phyloP scores from a whole-genome alignment of 2,113 vertebrate species.

The Eurystomus gularis region DNA sequence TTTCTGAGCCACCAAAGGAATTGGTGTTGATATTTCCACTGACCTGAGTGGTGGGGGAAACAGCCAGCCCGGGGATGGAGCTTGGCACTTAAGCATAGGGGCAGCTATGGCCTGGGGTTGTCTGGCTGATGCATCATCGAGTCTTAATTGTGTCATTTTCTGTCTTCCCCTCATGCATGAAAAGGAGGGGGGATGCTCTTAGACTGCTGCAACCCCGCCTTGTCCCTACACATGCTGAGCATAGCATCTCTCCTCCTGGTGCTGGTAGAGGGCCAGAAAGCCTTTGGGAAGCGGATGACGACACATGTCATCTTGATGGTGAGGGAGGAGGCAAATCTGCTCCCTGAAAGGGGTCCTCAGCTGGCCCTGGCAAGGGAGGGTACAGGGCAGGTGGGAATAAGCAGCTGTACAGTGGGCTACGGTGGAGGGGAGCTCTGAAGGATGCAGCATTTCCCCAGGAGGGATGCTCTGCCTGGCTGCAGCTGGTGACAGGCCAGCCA shows the following conservation, averaged over 20 bases:
- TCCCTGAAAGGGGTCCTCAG: background rate
- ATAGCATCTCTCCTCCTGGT: background rate
- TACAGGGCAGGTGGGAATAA: background rate
- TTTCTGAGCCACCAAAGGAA: background rate
- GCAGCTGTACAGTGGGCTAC: rapidly evolving
- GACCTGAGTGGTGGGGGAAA: background rate
- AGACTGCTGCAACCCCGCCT: background rate
- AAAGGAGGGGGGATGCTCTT: background rate
- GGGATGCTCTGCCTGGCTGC: background rate
- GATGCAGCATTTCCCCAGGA: background rate
- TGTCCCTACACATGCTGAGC: background rate
- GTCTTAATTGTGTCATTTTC: background rate
- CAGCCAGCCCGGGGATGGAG: background rate
- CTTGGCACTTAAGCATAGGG: background rate
- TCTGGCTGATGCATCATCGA: background rate
- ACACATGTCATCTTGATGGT: background rate
- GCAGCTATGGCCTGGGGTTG: background rate
- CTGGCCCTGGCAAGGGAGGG: background rate
- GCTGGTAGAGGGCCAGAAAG: background rate
- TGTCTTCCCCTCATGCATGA: background rate
- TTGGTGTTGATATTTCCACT: background rate
- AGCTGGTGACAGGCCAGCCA: background rate
- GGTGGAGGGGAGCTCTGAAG: background rate
- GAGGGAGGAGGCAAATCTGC: background rate
- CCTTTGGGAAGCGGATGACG: background rate